phyloP scores from a whole-genome alignment of 2,888 invertebrate genomes.

The Hirtodrosophila trivittata region DNA sequence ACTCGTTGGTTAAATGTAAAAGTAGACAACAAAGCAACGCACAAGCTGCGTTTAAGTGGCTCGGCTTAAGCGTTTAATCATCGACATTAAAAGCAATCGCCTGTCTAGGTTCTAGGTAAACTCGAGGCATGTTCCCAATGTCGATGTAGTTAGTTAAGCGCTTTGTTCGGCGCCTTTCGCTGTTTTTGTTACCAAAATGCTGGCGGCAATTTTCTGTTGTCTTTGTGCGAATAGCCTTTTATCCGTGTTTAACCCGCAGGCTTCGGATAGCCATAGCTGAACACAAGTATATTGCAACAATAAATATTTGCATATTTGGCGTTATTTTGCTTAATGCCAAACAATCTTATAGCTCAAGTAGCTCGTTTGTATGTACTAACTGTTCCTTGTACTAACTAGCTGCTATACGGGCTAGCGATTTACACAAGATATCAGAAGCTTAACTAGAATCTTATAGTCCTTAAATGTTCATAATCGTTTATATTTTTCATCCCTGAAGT shows the following conservation, averaged over 20 bases:
- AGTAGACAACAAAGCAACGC: slow-evolving; percentile 62
- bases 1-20: slow-evolving; percentile 59
- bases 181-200: slow-evolving; percentile 21
- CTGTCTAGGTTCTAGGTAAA: slow-evolving; percentile 27
- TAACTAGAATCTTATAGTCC: too few species aligned
- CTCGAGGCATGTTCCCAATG: neutral
- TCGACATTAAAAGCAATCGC: slow-evolving; percentile 69
- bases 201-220: slow-evolving; percentile 30
- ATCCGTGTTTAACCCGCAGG: slow-evolving; percentile 30
- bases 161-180: slow-evolving; percentile 24
- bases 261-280: slow-evolving; percentile 22
- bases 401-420: neutral
- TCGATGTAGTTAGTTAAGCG: slow-evolving; percentile 16
- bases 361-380: slow-evolving; percentile 9
- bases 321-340: slow-evolving; percentile 13
- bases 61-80: slow-evolving; percentile 61
- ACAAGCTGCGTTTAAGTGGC: slow-evolving; percentile 59
- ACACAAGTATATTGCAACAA: slow-evolving; percentile 33
- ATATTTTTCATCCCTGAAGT: too few species aligned
- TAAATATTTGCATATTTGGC: slow-evolving; percentile 55
- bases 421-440: neutral
- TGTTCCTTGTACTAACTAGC: too few species aligned
- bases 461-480: too few species aligned
- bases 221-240: slow-evolving; percentile 12
- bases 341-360: slow-evolving; percentile 19